A percentile compares a stretch with the other conserved stretches of the same genome.
These are phyloP conservation scores for Amiota communis DNA, from an alignment of 2,888 invertebrate species.

Conservation along the genomic window DNA sequence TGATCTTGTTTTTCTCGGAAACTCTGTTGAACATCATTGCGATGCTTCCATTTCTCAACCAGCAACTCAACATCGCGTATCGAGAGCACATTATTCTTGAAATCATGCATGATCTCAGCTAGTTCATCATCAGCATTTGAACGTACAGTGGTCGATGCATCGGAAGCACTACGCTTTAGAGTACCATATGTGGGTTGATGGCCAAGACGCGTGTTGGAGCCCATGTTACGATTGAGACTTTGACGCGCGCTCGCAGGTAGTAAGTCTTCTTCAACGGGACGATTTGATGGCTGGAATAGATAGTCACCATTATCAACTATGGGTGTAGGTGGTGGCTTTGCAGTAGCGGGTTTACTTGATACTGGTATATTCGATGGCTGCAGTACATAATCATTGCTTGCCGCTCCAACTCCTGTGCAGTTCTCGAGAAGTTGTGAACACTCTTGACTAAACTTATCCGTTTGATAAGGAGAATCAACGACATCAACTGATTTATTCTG, in stretches of 20 bases:
- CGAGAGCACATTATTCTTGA: constrained; percentile 90
- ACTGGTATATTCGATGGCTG: constrained; percentile 80
- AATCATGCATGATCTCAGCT: constrained; percentile 89
- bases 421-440: constrained; percentile 72
- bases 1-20: constrained; percentile 89
- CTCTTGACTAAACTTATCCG: constrained; percentile 72
- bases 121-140: constrained; percentile 80
- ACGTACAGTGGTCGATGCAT: constrained; percentile 66
- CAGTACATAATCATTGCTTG: constrained; percentile 75
- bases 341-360: constrained; percentile 57
- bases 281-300: constrained; percentile 72
- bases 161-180: constrained; percentile 70
- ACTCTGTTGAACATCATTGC: constrained; percentile 90
- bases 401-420: constrained; percentile 52
- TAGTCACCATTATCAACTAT: constrained; percentile 71
- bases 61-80: constrained; percentile 88
- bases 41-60: constrained; percentile 89
- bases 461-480: constrained; percentile 62
- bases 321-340: constrained; percentile 65
- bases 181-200: constrained; percentile 64
- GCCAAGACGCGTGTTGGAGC: constrained; percentile 53
- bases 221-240: constrained; percentile 51
- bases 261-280: constrained; percentile 65
- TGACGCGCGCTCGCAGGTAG: constrained; percentile 48
- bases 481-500: constrained; percentile 64